Conservation (phyloP, 2,113 vertebrate genomes). For the Scytalopus superciliaris region DNA sequence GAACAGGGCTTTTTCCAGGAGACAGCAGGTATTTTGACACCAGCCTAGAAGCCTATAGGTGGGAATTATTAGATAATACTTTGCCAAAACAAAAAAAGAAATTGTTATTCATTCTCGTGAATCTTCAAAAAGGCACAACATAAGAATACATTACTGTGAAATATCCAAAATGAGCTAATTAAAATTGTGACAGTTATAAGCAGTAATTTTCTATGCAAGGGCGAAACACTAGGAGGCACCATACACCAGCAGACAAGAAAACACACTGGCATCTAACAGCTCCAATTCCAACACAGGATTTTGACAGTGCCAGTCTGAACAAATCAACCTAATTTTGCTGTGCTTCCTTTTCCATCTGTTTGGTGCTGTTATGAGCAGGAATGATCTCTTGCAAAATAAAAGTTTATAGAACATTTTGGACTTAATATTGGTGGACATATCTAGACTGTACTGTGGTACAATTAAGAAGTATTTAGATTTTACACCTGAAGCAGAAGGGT, state of each 20-base stretch:
- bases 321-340: not conserved
- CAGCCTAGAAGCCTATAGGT: not conserved
- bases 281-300: accelerated
- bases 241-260: not conserved
- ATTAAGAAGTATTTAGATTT: not conserved
- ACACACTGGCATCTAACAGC: not conserved
- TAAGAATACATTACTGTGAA: not conserved
- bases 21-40: not conserved
- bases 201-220: not conserved
- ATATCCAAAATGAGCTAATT: not conserved
- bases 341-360: not conserved
- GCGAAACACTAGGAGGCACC: not conserved
- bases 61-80: not conserved
- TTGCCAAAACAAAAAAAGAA: not conserved
- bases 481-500: not conserved
- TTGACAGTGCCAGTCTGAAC: not conserved
- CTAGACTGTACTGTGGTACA: not conserved
- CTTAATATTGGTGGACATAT: not conserved
- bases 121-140: not conserved
- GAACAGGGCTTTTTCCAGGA: not conserved
- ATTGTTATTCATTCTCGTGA: not conserved
- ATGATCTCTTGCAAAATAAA: not conserved
- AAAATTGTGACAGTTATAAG: not conserved
- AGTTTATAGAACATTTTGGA: not conserved
- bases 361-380: not conserved